Base-by-base conservation (phyloP, 1,140 invertebrate species). In the Aphelenchoides avenae region DNA sequence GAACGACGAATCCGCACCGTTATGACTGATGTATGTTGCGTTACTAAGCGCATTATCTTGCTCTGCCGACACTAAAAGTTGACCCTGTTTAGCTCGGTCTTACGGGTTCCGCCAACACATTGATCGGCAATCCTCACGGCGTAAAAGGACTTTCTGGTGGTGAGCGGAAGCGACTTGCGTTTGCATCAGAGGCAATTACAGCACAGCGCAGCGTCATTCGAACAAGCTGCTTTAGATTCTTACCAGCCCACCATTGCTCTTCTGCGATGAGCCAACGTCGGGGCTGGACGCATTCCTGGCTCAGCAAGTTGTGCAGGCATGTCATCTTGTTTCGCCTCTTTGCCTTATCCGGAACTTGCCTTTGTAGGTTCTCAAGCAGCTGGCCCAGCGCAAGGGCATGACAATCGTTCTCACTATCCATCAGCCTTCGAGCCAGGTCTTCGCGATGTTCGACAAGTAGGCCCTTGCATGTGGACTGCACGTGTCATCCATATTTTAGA, bases 181-280 rank as follows among this genome's bases (percentile, higher is more conserved):
- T 96, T 79, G 92, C 91, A 27, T 89, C 89, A 0, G 92, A 96
- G 81, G 88, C 92, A 42, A 34, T 55, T 37, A 26, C 27, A 18
- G 11, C 30, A n/a, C 7, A 13, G 11, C 13, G 26, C 29, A 15
- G 20, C 44, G 9, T 53, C n/a, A 11, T 52, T 11, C 56, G 11
- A 24, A 9, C 49, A n/a, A 11, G 11, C 11, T 49, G 11, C 41
- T 49, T 51, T 22, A 42, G 24, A 81, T 95, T 18, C 80, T 96
- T 20, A 96, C 90, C 0, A 87, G 96, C 81, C 92, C 93, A 1
- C 86, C 89, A 1, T 78, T 98, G 31, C 84, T 97, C 83, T 91
- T 97, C 74, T 96, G 91, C 78, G 93, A 98, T 76, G 93, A 97
- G 75, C 91, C 92, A 1, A 97, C 93, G 0, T 93, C 81, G 22